Percentiles rank a stretch among this genome's conserved stretches.
phyloP scores from a whole-genome alignment of 2,113 vertebrate species.

The Sceloporus tristichus region DNA sequence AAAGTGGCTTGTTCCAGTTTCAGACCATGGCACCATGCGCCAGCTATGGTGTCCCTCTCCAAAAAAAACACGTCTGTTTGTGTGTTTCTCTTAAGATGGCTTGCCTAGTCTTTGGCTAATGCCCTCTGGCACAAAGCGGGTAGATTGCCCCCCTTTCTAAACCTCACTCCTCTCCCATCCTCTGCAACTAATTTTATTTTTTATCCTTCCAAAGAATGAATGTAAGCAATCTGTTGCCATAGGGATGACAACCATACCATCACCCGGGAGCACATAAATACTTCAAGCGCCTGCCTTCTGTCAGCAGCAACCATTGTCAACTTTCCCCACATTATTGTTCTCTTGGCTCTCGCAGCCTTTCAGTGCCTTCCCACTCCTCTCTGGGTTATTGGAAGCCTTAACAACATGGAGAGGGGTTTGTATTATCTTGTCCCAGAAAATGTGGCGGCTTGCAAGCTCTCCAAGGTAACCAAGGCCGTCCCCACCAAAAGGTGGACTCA shows the following conservation, averaged over 20 bases:
- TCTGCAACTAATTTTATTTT: not conserved
- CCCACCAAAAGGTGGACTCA: too few relatives aligned
- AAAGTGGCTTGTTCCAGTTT: too few relatives aligned
- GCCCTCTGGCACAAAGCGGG: not conserved
- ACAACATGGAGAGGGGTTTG: not conserved
- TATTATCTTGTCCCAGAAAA: not conserved
- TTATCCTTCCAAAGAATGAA: slow-evolving; percentile 11
- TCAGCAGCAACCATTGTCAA: slow-evolving; percentile 17
- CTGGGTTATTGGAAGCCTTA: slow-evolving; percentile 1
- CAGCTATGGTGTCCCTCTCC: too few relatives aligned
- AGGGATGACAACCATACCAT: slow-evolving; percentile 5
- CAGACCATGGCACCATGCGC: too few relatives aligned
- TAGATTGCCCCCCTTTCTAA: not conserved
- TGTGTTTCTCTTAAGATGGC: too few relatives aligned
- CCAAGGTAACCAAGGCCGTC: too few relatives aligned
- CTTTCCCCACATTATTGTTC: not conserved
- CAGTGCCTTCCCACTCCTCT: not conserved
- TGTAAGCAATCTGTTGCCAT: slow-evolving; percentile 37
- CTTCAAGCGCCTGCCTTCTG: slow-evolving; percentile 11
- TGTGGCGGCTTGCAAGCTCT: not conserved
- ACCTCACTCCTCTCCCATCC: not conserved
- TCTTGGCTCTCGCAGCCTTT: not conserved
- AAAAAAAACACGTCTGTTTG: too few relatives aligned
- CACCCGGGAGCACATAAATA: slow-evolving; percentile 15
- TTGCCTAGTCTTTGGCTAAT: not conserved